Base-by-base conservation (phyloP, 92 coral and sea anemone genomes). In the Galaxea fascicularis region DNA sequence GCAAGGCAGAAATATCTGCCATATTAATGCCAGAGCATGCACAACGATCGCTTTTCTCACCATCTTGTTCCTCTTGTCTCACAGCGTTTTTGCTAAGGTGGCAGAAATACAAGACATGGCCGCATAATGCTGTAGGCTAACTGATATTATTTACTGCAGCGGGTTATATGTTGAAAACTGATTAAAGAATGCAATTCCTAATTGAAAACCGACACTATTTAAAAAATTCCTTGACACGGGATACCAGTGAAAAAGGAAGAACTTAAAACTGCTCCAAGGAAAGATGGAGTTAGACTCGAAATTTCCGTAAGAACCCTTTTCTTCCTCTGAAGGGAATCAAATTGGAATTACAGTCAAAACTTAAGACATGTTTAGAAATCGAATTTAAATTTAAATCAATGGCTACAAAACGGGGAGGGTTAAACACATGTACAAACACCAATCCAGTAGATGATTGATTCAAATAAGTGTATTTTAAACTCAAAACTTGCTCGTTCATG, bases 1-100 rank as follows among this genome's bases (percentile, higher is more conserved):
- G 56, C 30, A n/a, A 41, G 75, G 75, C 29, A 70, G 8, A 11
- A 44, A 70, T 31, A 45, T 45, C 75, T 70, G 75, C 75, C 18
- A 45, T 70, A 22, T 45, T 70, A 70, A 44, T 70, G 12, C 75
- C 47, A 41, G 27, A 27, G n/a, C 27, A 10, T 41, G 28, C 12
- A 35, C 75, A 45, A 70, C 21, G 30, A 45, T 21, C 31, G 30
- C 18, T 8, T 70, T 70, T 45, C 31, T 45, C 8, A 70, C 10
- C 75, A 44, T 70, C 75, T 35, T 70, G 54, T 44, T 21, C 39
- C 1, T 8, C 75, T 70, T 39, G 28, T 10, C 29, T 45, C 57
- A 35, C 74, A 41, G 45, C 16, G 21, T 17, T 68, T 18, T 31
- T 31, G 30, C 31, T 68, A 68, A 68, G 45, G 74, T 68, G 74